Conservation (phyloP, 2,797 vertebrate genomes). For the Spea hammondii region DNA sequence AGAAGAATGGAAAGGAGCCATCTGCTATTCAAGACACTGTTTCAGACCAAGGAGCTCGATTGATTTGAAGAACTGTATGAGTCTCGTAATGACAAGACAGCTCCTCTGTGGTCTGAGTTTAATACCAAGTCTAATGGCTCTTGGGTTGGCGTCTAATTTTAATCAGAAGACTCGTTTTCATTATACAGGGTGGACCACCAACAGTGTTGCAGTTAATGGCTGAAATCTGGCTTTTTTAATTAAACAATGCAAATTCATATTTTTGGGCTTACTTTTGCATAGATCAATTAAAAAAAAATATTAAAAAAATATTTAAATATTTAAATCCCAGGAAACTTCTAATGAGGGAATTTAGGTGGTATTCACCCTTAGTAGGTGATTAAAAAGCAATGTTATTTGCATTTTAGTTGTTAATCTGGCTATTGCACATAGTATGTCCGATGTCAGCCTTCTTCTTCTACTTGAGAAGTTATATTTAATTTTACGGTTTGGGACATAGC, state of each 20-base stretch:
- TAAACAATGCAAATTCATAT: neutral
- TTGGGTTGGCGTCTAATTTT: slow-evolving; percentile 2
- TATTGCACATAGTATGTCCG: too few relatives aligned
- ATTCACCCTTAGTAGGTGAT: too few relatives aligned
- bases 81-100: slow-evolving; percentile 33
- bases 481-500: too few relatives aligned
- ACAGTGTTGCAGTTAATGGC: slow-evolving; percentile 8
- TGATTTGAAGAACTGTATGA: slow-evolving; percentile 31
- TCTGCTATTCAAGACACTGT: slow-evolving; percentile 36
- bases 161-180: slow-evolving; percentile 4
- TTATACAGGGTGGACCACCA: neutral
- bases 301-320: too few relatives aligned
- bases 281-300: too few relatives aligned
- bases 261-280: too few relatives aligned
- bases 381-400: too few relatives aligned
- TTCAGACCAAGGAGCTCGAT: slow-evolving; percentile 41
- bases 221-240: neutral
- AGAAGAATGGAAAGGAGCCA: slow-evolving; percentile 57
- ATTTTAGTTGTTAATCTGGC: too few relatives aligned
- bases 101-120: slow-evolving; percentile 29
- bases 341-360: too few relatives aligned
- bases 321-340: too few relatives aligned
- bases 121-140: slow-evolving; percentile 7
- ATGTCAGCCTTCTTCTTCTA: too few relatives aligned
- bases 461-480: too few relatives aligned